Conservation (phyloP, 1,140 invertebrate genomes). For the Drosophila novamexicana region DNA sequence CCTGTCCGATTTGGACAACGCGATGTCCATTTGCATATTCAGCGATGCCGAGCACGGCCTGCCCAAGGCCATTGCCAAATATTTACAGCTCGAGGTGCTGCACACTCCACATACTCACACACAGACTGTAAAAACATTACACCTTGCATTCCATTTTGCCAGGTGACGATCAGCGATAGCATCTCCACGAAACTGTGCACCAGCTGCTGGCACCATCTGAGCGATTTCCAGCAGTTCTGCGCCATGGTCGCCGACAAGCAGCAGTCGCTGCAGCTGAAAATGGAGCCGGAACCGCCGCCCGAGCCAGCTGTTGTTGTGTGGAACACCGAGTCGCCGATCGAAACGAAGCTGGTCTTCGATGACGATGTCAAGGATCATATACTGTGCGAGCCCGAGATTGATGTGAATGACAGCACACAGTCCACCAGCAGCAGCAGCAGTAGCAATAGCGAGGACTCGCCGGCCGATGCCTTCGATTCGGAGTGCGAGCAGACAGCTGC, state of each 20-base stretch:
- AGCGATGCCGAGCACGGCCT: conserved; percentile 16
- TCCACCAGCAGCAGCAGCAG: not conserved
- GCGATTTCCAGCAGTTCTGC: conserved; percentile 62
- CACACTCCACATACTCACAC: not conserved
- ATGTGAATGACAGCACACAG: conserved; percentile 33
- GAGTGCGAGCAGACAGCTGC: not conserved
- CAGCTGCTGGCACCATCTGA: conserved; percentile 55
- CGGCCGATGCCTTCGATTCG: conserved; percentile 7
- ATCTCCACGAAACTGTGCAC: conserved; percentile 59
- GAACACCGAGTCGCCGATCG: conserved; percentile 61
- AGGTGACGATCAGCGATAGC: conserved; percentile 47
- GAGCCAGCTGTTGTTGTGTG: conserved; percentile 65
- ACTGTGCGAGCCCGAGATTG: conserved; percentile 69
- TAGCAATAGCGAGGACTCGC: not conserved
- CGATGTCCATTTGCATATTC: conserved; percentile 32
- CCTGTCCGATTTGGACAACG: conserved; percentile 35
- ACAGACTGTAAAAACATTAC: not conserved
- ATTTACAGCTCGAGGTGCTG: conserved; percentile 43
- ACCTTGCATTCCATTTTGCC: not conserved
- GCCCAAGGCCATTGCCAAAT: conserved; percentile 38
- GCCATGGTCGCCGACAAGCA: conserved; percentile 65
- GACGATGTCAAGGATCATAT: conserved; percentile 69
- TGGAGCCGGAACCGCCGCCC: conserved; percentile 53
- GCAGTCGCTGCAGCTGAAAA: conserved; percentile 53
- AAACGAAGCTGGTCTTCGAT: conserved; percentile 49